Evolutionary conservation across 2,113 vertebrate genomes (phyloP).

Genomic region (Perccottus glenii): DNA sequence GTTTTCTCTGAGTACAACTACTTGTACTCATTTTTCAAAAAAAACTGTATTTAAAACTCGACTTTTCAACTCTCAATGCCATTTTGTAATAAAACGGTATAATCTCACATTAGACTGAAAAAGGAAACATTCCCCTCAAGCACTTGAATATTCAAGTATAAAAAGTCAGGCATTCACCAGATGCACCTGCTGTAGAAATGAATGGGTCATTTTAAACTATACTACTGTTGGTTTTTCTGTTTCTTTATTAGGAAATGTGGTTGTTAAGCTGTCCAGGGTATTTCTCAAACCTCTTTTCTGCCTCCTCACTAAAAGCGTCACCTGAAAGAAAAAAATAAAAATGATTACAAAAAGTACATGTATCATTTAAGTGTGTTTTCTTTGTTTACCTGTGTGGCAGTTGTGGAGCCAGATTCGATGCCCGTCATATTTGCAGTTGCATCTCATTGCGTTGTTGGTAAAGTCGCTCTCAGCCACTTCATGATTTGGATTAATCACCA

Average conservation of each 20-base stretch:
- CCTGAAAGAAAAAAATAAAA: constrained; percentile 71
- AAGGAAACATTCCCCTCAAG: constrained; percentile 1
- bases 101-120: constrained; percentile 30
- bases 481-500: constrained; percentile 94
- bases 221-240: background rate
- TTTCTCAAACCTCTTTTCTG: constrained; percentile 90
- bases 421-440: constrained; percentile 97
- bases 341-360: background rate
- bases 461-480: constrained; percentile 98
- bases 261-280: constrained; percentile 96
- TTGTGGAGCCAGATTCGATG: constrained; percentile 96
- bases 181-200: background rate
- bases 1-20: constrained; percentile 2
- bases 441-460: constrained; percentile 98
- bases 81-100: constrained; percentile 31
- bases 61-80: constrained; percentile 9
- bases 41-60: constrained; percentile 16
- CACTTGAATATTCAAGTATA: constrained; percentile 73
- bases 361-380: background rate
- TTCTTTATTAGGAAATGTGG: constrained; percentile 83
- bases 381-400: constrained; percentile 88
- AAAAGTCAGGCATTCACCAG: constrained; percentile 35
- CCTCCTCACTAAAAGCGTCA: constrained; percentile 94
- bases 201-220: constrained; percentile 5
- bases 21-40: constrained; percentile 6